Evolutionary conservation across 2,113 vertebrate genomes (phyloP).

Genomic region (Setophaga kirtlandii): DNA sequence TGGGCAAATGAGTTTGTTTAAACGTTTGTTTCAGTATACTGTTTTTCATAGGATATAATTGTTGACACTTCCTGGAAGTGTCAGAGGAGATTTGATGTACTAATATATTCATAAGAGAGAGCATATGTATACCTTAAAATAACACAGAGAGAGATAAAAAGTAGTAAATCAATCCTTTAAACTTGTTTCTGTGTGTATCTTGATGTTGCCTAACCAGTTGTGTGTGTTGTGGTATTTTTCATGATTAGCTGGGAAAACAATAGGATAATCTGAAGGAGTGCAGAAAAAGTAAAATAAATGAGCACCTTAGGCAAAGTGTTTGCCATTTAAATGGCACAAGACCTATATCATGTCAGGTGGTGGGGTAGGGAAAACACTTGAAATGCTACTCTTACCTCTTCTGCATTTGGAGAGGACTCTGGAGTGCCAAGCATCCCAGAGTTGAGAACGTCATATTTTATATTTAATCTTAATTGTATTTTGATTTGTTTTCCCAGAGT

Average conservation of each 20-base stretch:
- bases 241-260: neutral
- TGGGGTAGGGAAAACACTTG: neutral
- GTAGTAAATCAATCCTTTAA: neutral
- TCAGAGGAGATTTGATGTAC: neutral
- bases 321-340: neutral
- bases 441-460: neutral
- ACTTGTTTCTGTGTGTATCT: neutral
- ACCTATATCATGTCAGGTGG: neutral
- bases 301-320: neutral
- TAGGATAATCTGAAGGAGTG: neutral
- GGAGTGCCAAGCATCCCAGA: neutral
- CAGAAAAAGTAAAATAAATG: neutral
- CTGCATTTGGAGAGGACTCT: neutral
- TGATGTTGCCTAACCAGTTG: neutral
- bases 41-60: neutral
- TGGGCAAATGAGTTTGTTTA: neutral
- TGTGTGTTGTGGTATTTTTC: neutral
- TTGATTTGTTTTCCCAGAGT: neutral
- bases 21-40: constrained; percentile 7
- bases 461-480: neutral
- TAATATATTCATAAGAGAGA: neutral
- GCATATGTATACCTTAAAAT: neutral
- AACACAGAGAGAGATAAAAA: neutral
- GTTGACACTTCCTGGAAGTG: neutral
- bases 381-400: neutral